These are phyloP conservation scores for Glaucopsyche alexis DNA, from an alignment of 2,888 invertebrate species.

Conservation along the genomic window DNA sequence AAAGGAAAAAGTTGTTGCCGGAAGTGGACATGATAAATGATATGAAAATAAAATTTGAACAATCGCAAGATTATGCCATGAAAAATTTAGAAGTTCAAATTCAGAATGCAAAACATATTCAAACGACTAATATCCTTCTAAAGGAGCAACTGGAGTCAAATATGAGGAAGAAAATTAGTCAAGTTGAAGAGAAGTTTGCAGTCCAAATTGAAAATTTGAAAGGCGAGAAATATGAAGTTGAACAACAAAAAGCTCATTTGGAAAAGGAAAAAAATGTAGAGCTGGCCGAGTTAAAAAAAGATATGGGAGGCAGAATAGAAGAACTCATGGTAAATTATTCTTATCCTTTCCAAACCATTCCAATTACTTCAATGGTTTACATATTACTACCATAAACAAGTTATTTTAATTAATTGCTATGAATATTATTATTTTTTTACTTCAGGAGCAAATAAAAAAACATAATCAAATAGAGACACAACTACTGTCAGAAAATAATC, in stretches of 20 bases:
- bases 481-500: conserved; percentile 68
- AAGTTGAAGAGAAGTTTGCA: conserved; percentile 65
- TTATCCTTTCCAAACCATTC: background rate
- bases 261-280: conserved; percentile 68
- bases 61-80: conserved; percentile 65
- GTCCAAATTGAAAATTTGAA: conserved; percentile 66
- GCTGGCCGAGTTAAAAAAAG: conserved; percentile 51
- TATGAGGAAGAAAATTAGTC: conserved; percentile 69
- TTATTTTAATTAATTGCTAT: no score
- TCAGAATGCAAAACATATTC: conserved; percentile 63
- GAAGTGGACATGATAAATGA: conserved; percentile 52
- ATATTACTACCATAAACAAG: no score
- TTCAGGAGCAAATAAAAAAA: conserved; percentile 64
- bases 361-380: background rate
- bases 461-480: conserved; percentile 65
- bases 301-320: conserved; percentile 63
- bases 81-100: conserved; percentile 68
- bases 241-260: conserved; percentile 64
- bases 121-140: conserved; percentile 59
- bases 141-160: conserved; percentile 66
- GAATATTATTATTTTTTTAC: conserved; percentile 30
- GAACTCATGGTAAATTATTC: conserved; percentile 55
- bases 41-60: conserved; percentile 68
- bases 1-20: conserved; percentile 58
- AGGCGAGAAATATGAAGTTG: conserved; percentile 71